Base-by-base conservation (phyloP, 1,140 invertebrate species). In the Maniola jurtina region DNA sequence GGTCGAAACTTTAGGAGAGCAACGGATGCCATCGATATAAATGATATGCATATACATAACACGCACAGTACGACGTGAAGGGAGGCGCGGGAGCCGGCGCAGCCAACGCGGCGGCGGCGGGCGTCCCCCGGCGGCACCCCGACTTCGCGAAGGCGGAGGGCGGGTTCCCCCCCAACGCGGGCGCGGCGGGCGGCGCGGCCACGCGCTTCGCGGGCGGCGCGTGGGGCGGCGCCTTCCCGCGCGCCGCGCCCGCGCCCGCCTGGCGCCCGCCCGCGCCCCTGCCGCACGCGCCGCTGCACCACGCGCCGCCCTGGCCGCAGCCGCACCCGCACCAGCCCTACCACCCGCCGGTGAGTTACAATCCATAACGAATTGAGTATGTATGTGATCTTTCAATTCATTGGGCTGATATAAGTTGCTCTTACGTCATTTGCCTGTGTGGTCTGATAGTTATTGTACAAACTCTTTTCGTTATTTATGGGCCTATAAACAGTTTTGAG, bases 81-180 rank as follows among this genome's bases (percentile, higher is more conserved):
- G 64, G 64, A 34, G 52, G 52, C 52, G 52, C 52, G 16, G 64
- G 64, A 50, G 61, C 54, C 16, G 81, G 79, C 16, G 85, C 81
- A 61, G 69, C 75, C 25, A 73, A 58, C 50, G 70, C 71, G 45
- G 67, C 54, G 57, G 92, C 95, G 92, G 92, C 69, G 94, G 92
- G 92, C 58, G 95, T 95, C 79, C 95, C 96, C 33, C 93, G 96
- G 59, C 91, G 96, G 76, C 96, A 96, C 92, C 96, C 96, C 50
- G 96, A 97, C 89, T 97, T 97, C 92, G 94, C 95, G 75, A 84
- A 84, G 59, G 96, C 96, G 92, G 95, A 96, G 81, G 93, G 94
- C 16, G 52, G 52, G 14, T 16, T 52, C 48, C 48, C 48, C 72
- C 66, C 75, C 57, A 75, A 80, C 36, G 73, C 73, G 61, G 71